A percentile compares a stretch with the other conserved stretches of the same genome.
Evolutionary conservation across 1,140 invertebrate genomes (phyloP).

Genomic region (Limonius californicus): DNA sequence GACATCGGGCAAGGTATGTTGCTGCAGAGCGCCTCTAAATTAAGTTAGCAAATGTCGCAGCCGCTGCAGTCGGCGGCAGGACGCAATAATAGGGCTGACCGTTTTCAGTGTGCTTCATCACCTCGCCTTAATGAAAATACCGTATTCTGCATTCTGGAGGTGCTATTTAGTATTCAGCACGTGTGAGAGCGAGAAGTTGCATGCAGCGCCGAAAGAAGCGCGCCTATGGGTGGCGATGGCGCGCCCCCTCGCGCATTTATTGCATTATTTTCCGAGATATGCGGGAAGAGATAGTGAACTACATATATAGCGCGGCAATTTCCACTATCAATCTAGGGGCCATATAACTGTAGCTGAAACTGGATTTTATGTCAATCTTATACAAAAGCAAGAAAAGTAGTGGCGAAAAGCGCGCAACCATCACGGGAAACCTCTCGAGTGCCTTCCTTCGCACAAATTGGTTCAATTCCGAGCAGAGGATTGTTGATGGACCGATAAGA

Average conservation of each 20-base stretch:
- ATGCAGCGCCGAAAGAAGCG: not conserved
- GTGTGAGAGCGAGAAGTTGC: constrained; percentile 20
- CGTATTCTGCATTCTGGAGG: constrained; percentile 15
- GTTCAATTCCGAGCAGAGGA: constrained; percentile 10
- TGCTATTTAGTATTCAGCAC: constrained; percentile 12
- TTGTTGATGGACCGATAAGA: constrained; percentile 9
- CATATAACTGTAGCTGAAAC: constrained; percentile 7
- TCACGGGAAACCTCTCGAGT: constrained; percentile 9
- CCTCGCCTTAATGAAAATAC: constrained; percentile 30
- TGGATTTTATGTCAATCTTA: constrained; percentile 14
- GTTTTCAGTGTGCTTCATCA: constrained; percentile 27
- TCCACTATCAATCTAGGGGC: constrained; percentile 12
- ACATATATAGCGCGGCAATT: constrained; percentile 1
- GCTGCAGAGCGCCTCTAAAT: constrained; percentile 25
- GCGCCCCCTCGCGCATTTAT: not conserved
- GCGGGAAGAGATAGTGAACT: constrained; percentile 6
- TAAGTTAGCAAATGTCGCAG: constrained; percentile 32
- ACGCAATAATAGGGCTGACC: constrained; percentile 20
- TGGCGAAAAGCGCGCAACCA: not conserved
- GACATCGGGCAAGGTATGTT: constrained; percentile 28
- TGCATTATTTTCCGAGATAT: constrained; percentile 6
- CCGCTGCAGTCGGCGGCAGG: constrained; percentile 13
- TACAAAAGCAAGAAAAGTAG: constrained; percentile 14
- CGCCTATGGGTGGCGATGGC: not conserved
- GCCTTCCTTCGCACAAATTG: constrained; percentile 11